Conservation (phyloP, 2,888 invertebrate species). For the Meta bourneti region DNA sequence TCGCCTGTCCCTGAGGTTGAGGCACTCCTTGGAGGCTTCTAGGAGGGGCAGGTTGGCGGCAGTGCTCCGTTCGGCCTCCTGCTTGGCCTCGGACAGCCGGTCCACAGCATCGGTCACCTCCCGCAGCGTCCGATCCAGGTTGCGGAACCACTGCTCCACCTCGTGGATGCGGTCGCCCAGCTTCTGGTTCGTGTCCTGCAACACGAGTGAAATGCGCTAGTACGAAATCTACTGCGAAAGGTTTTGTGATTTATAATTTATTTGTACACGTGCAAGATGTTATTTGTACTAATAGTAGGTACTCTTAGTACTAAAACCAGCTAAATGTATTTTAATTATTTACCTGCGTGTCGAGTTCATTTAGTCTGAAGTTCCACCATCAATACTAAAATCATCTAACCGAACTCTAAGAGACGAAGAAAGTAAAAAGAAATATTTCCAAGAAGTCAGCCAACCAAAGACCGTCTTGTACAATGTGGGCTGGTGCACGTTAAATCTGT, state of each 20-base stretch:
- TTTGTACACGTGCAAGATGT: too few species aligned
- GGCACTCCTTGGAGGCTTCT: slow-evolving; percentile 59
- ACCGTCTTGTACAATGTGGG: too few species aligned
- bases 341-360: slow-evolving; percentile 33
- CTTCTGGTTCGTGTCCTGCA: slow-evolving; percentile 68
- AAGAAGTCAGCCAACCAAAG: slow-evolving; percentile 51
- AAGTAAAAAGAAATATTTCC: slow-evolving; percentile 61
- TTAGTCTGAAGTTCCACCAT: slow-evolving; percentile 44
- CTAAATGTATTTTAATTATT: too few species aligned
- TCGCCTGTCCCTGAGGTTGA: slow-evolving; percentile 66
- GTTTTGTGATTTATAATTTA: too few species aligned
- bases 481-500: too few species aligned
- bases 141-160: slow-evolving; percentile 70
- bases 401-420: slow-evolving; percentile 12
- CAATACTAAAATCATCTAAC: slow-evolving; percentile 49
- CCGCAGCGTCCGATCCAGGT: slow-evolving; percentile 55
- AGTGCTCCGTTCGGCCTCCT: slow-evolving; percentile 44
- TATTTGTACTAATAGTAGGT: too few species aligned
- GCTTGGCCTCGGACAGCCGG: slow-evolving; percentile 60
- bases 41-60: slow-evolving; percentile 51
- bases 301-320: too few species aligned
- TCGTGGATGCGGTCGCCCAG: slow-evolving; percentile 68
- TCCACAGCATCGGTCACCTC: slow-evolving; percentile 60
- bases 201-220: not conserved
- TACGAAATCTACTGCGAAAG: too few species aligned